Percentiles rank a stretch among this genome's conserved stretches.
Conservation (phyloP, 2,797 vertebrate genomes). For the Etheostoma perlongum region DNA sequence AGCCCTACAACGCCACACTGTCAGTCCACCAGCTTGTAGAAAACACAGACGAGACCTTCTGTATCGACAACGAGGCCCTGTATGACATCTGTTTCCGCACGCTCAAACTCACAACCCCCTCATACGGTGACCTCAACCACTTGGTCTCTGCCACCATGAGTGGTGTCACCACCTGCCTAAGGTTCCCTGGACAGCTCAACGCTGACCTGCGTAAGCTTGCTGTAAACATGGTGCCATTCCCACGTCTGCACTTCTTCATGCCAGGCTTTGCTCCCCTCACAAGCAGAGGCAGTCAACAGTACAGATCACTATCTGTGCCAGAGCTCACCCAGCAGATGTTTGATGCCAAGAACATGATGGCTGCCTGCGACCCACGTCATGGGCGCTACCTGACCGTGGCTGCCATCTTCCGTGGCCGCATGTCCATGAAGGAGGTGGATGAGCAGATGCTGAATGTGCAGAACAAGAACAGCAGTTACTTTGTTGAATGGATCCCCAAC, state of each 20-base stretch:
- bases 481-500: constrained; percentile 90
- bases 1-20: constrained; percentile 89
- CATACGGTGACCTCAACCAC: constrained; percentile 88
- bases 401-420: constrained; percentile 88
- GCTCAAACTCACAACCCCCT: constrained; percentile 88
- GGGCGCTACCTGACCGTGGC: constrained; percentile 88
- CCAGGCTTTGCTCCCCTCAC: constrained; percentile 88
- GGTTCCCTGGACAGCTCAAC: constrained; percentile 89
- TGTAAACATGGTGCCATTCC: constrained; percentile 90
- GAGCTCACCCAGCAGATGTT: constrained; percentile 85
- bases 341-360: constrained; percentile 90
- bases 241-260: constrained; percentile 90
- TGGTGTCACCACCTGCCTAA: constrained; percentile 87
- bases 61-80: constrained; percentile 88
- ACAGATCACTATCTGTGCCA: constrained; percentile 71
- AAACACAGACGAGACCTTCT: constrained; percentile 89
- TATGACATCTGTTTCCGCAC: constrained; percentile 91
- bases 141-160: constrained; percentile 89
- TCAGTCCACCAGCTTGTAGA: constrained; percentile 89
- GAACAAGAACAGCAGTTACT: constrained; percentile 91
- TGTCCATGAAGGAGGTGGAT: constrained; percentile 91
- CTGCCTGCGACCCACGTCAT: constrained; percentile 87
- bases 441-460: constrained; percentile 90
- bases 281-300: constrained; percentile 89
- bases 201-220: constrained; percentile 88